phyloP scores from a whole-genome alignment of 2,888 invertebrate species.

The Pherbina coryleti region DNA sequence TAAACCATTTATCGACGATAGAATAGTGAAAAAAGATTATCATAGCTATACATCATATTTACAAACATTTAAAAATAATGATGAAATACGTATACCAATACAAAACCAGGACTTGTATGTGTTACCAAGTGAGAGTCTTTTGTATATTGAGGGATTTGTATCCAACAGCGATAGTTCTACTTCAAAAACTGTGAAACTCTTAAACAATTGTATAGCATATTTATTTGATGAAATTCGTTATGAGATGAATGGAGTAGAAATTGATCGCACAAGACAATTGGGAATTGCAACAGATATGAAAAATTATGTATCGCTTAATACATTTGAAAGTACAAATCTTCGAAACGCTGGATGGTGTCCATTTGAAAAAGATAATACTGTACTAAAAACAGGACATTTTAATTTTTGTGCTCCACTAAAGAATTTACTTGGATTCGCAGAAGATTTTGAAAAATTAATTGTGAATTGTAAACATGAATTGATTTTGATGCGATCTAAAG shows the following conservation, averaged over 20 bases:
- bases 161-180: conserved; percentile 30
- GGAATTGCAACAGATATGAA: conserved; percentile 61
- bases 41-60: no score
- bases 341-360: conserved; percentile 47
- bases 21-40: no score
- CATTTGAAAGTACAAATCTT: conserved; percentile 38
- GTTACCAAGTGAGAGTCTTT: conserved; percentile 56
- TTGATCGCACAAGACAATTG: conserved; percentile 57
- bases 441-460: no score
- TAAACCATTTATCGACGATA: no score
- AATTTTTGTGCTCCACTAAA: conserved; percentile 1
- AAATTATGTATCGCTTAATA: conserved; percentile 58
- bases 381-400: background rate
- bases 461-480: no score
- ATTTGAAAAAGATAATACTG: background rate
- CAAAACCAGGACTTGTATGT: no score
- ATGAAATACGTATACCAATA: no score
- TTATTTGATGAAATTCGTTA: conserved; percentile 62
- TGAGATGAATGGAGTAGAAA: conserved; percentile 60
- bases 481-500: background rate
- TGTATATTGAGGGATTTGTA: conserved; percentile 52
- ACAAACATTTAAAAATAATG: no score
- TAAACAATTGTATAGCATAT: conserved; percentile 56
- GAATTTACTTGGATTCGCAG: no score
- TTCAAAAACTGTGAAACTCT: conserved; percentile 39